A percentile compares a stretch with the other conserved stretches of the same genome.
Evolutionary conservation across 2,113 vertebrate species (phyloP).

Genomic region (Crotalus horridus): DNA sequence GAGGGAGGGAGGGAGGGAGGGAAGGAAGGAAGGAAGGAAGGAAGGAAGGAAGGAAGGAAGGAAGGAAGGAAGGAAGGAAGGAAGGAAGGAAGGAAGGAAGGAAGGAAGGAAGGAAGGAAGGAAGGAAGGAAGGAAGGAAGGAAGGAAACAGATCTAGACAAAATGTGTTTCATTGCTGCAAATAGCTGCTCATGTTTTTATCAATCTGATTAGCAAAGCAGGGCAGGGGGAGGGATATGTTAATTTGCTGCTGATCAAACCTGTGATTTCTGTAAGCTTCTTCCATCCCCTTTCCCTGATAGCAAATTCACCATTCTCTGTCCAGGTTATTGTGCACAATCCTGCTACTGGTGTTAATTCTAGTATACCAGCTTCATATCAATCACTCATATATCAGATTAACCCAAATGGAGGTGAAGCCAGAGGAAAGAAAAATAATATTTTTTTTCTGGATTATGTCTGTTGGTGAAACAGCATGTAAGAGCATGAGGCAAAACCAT

Average conservation of each 20-base stretch:
- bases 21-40: not conserved
- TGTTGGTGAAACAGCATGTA: not conserved
- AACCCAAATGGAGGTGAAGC: not conserved
- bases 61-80: not conserved
- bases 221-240: not conserved
- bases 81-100: too few species aligned
- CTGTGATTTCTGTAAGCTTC: not conserved
- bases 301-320: not conserved
- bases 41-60: not conserved
- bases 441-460: not conserved
- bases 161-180: not conserved
- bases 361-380: not conserved
- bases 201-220: not conserved
- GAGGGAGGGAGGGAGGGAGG: too few species aligned
- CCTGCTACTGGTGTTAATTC: not conserved
- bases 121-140: not conserved
- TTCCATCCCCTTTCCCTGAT: not conserved
- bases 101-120: too few species aligned
- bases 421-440: not conserved
- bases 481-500: not conserved
- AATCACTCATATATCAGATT: not conserved
- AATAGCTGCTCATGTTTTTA: not conserved
- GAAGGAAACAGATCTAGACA: not conserved
- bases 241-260: not conserved
- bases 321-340: not conserved